Conservation (phyloP, 2,113 vertebrate genomes). For the Silurus asotus region DNA sequence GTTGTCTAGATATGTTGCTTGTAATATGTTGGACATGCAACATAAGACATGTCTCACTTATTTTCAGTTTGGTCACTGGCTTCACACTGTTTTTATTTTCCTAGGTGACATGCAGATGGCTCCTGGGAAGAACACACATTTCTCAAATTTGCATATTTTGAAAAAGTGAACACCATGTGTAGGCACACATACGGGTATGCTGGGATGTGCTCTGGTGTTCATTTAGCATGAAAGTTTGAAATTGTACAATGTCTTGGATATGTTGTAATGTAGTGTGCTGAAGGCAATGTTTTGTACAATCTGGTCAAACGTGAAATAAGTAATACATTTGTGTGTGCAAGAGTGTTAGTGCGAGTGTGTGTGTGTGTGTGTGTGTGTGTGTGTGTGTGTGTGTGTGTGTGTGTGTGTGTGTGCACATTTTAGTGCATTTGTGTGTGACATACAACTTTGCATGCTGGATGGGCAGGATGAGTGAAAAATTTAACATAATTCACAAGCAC, state of each 20-base stretch:
- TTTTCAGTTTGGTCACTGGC: not conserved
- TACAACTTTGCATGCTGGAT: constrained; percentile 44
- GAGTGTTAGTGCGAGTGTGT: not conserved
- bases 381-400: not conserved
- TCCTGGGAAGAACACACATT: not conserved
- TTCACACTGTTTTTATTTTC: not conserved
- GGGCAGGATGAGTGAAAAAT: constrained; percentile 12
- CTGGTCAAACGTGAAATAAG: not conserved
- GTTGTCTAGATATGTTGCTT: not conserved
- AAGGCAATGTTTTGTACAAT: not conserved
- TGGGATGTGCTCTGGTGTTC: not conserved
- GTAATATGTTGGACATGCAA: not conserved
- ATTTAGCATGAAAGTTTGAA: not conserved
- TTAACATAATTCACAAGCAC: constrained; percentile 35
- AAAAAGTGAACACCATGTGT: not conserved
- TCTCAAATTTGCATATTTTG: constrained; percentile 13
- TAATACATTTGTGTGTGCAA: not conserved
- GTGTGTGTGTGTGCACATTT: not conserved
- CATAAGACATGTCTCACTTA: not conserved
- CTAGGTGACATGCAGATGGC: not conserved
- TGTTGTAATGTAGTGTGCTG: not conserved
- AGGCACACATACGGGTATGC: not conserved
- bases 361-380: constrained; percentile 1
- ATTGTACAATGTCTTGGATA: not conserved
- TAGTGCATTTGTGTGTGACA: constrained; percentile 13